phyloP scores from a whole-genome alignment of 2,888 invertebrate species.

The Lamellibrachia columna region DNA sequence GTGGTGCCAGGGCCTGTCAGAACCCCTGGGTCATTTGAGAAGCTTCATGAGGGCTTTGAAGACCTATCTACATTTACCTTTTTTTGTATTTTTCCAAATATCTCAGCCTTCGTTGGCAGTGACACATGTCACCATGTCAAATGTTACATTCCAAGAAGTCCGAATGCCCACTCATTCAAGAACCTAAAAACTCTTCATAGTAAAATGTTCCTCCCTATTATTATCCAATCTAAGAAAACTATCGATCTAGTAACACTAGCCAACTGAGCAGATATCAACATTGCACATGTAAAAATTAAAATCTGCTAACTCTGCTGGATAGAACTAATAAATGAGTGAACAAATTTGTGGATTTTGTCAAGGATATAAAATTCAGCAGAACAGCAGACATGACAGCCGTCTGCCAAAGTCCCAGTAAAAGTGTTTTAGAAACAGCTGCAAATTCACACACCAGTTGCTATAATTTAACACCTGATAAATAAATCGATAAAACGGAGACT shows the following conservation, averaged over 20 bases:
- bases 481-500: not conserved
- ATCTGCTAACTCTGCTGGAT: not conserved
- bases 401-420: not conserved
- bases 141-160: no score
- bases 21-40: not conserved
- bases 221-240: not conserved
- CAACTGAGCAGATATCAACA: not conserved
- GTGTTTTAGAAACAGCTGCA: conserved; percentile 10
- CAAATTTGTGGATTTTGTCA: not conserved
- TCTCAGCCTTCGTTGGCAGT: no score
- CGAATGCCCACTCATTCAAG: not conserved
- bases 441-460: not conserved
- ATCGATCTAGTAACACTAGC: not conserved
- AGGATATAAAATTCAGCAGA: not conserved
- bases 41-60: not conserved
- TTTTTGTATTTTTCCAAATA: no score
- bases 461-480: conserved; percentile 6
- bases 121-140: no score
- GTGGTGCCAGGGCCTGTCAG: not conserved
- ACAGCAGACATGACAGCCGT: not conserved
- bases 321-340: not conserved
- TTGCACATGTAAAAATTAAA: not conserved
- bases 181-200: not conserved
- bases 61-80: not conserved
- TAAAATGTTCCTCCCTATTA: not conserved